Conservation (phyloP, 2,797 vertebrate genomes). For the Allobates femoralis region DNA sequence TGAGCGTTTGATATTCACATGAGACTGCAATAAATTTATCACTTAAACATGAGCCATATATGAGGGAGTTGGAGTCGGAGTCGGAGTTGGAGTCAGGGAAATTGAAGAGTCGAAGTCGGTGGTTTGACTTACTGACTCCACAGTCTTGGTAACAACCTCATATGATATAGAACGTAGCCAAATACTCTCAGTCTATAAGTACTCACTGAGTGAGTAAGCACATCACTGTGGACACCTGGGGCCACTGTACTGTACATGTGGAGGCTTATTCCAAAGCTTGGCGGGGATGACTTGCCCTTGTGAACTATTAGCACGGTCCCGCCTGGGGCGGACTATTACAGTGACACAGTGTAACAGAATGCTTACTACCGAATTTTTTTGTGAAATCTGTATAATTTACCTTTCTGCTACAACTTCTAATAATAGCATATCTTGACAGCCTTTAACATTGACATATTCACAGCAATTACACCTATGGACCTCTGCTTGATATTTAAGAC, state of each 20-base stretch:
- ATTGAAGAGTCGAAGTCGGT: no score
- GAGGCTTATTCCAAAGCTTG: neutral
- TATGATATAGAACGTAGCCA: neutral
- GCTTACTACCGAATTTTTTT: constrained; percentile 18
- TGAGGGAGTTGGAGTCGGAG: no score
- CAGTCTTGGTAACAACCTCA: no score
- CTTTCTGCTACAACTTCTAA: neutral
- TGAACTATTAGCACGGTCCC: neutral
- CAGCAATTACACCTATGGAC: neutral
- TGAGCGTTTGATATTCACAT: no score
- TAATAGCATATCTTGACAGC: neutral
- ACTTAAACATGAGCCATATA: no score
- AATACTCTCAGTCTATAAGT: neutral
- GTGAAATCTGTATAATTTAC: neutral
- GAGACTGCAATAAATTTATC: no score
- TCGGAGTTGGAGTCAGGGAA: no score
- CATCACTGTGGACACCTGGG: neutral
- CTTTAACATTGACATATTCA: neutral
- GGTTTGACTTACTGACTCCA: no score
- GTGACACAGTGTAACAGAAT: neutral
- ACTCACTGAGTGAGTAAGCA: neutral
- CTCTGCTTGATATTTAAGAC: no score
- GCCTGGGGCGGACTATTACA: neutral
- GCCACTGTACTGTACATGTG: constrained; percentile 1
- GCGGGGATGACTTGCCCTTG: neutral